Base-by-base conservation (phyloP, 2,113 vertebrate genomes). In the Zosterops borbonicus region DNA sequence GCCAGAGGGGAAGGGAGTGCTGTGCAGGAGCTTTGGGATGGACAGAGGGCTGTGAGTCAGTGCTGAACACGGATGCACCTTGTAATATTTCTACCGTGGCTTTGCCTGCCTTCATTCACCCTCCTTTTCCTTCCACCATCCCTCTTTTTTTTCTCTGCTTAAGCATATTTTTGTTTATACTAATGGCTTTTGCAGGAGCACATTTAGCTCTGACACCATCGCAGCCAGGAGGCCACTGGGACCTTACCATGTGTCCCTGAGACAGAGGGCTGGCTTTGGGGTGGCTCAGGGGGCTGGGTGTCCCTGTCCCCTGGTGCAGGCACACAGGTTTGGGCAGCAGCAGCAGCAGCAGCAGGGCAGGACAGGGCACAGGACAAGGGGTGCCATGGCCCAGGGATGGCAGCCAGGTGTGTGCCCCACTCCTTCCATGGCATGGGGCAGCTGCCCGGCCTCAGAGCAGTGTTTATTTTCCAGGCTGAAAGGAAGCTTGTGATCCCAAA, bases 391-490 rank as follows among this genome's bases (percentile, higher is more conserved):
- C n/a, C 2, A 1, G 25, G 33, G 24, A 20, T 19, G 83, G 56
- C 73, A 78, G 39, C 50, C 58, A 20, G 70, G 52, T 35, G 74
- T 2, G 11, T 23, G 55, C 39, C 65, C 53, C 2, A 0, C 52
- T 78, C 44, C 49, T n/a, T 3, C 27, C 52, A 1, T 0, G 64
- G 20, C 44, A 76, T 6, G 41, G 39, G 75, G 46, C 49, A 94
- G 87, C 95, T 96, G 96, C 92, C 92, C 6, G 22, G 52, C 64
- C 93, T 74, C 73, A 62, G 49, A 73, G 13, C 60, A 33, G 80
- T 97, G 94, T 97, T 96, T 97, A 76, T 95, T 93, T 97, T 95
- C 65, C 93, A 87, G 85, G 56, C 95, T 96, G 94, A 96, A 96
- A 96, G 74, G 92, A 73, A 89, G 83, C 87, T 55, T 69, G 93